Evolutionary conservation across 1,140 invertebrate genomes (phyloP), one percentile per base, ranked within the genome.

Genomic region (Nephila pilipes): DNA sequence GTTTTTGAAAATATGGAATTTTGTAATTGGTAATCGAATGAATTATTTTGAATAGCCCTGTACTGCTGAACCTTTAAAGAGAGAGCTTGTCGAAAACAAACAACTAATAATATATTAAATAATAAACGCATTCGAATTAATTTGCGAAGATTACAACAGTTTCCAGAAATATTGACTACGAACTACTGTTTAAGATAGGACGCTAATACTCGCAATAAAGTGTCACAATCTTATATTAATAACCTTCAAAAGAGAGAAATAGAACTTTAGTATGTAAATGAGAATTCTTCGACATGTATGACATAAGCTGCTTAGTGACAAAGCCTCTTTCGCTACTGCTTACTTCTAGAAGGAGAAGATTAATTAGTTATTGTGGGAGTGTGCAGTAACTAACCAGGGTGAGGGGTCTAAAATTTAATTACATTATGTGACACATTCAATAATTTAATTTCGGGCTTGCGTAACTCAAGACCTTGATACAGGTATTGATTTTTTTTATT

Each of bases 261-360:
- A 20, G 29, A 36, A 20, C 5, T 18, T 32, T 29, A 6, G 29
- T 75, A 75, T 75, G 25, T 14, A 29, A 69, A 18, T 22, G 58
- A n/a, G n/a, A 60, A 60, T 60, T 22, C 58, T 60, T 22, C 29
- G 65, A 69, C 65, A 18, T 36, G 25, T 29, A 16, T 36, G 69
- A 75, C 69, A 75, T 75, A 75, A 75, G 69, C 69, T 75, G 12
- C 69, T 75, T 75, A 75, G 69, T 16, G 29, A 36, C 25, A 32
- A 75, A 75, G 69, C 69, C 69, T 75, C 69, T 75, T 36, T 75
- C 29, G 10, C 16, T 36, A 75, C 69, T 36, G 69, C 69, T 75
- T 75, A 16, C 69, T 75, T 75, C 29, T 36, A 32, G 32, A 32
- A 36, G 32, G 69, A 5, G 29, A 3, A 29, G 25, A 75, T 75